Base-by-base conservation (phyloP, 2,888 invertebrate species). In the Eulithis testata region DNA sequence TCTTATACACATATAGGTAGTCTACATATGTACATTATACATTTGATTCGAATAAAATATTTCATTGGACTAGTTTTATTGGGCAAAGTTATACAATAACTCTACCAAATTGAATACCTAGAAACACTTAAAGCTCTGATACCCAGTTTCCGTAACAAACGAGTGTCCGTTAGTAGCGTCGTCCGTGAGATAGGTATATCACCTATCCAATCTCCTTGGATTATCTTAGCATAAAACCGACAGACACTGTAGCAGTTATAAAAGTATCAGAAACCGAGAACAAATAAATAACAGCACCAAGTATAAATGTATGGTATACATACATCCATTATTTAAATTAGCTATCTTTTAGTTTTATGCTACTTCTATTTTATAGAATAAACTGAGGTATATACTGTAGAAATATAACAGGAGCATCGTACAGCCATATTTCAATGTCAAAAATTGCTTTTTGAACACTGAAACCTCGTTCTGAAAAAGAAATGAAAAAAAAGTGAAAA, bases 381-480 rank as follows among this genome's bases (percentile, higher is more conserved):
- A 31, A 52, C 75, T 81, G 63, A 90, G 75, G 74, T 87, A 91
- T 40, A 89, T 69, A 63, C 85, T 83, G 68, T 90, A 91, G 11
- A 90, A 68, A 72, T 89, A 91, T 56, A 93, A 73, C 11, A 89
- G 65, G 6, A 92, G 65, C 66, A 90, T 74, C 1, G 89, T 83
- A 87, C 90, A 92, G 6, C 78, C 74, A 69, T 87, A 93, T 72
- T 84, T 90, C 31, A 89, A 51, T 6, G 77, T 84, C 11, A 93
- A 73, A 56, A 77, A 77, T 56, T 88, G 85, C 73, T 74, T 87
- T 67, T 67, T 79, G 4, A 86, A 47, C 27, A 78, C 7, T 49
- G 87, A 86, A 5, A 69, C 59, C 53, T 81, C 70, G 31, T 83
- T 82, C 92, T 93, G 91, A 72, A 91, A 90, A 73, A 81, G 76